A percentile compares a stretch with the other conserved stretches of the same genome.
These are phyloP conservation scores for Zenarchopterus dispar DNA, from an alignment of 2,797 vertebrate genomes.

Conservation along the genomic window DNA sequence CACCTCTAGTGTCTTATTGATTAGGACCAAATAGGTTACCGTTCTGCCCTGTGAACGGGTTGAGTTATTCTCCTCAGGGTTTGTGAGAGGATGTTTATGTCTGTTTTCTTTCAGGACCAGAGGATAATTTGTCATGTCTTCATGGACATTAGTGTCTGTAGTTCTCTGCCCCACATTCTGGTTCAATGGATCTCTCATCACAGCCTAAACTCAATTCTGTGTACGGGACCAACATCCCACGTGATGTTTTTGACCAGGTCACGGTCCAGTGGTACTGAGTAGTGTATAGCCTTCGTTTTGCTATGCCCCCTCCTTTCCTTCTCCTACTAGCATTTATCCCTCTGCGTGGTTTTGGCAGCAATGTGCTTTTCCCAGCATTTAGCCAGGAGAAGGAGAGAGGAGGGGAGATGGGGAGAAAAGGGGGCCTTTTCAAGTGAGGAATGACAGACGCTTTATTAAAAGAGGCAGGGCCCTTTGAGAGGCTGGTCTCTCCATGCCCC, in stretches of 20 bases:
- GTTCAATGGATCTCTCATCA: constrained; percentile 52
- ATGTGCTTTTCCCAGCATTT: constrained; percentile 86
- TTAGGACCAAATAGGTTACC: constrained; percentile 19
- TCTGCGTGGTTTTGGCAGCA: constrained; percentile 82
- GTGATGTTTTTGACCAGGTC: constrained; percentile 77
- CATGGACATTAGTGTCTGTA: constrained; percentile 61
- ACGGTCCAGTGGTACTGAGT: constrained; percentile 72
- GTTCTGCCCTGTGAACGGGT: constrained; percentile 3
- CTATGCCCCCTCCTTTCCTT: constrained; percentile 56
- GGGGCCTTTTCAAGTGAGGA: constrained; percentile 80
- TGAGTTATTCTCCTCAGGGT: constrained; percentile 9
- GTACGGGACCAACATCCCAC: constrained; percentile 60
- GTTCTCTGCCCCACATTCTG: constrained; percentile 47
- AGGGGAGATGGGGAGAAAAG: constrained; percentile 71
- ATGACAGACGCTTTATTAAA: constrained; percentile 86
- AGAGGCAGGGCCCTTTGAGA: constrained; percentile 82
- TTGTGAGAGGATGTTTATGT: constrained; percentile 22
- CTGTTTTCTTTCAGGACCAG: constrained; percentile 41
- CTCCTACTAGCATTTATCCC: constrained; percentile 80
- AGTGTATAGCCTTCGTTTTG: constrained; percentile 67
- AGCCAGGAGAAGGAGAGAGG: constrained; percentile 76
- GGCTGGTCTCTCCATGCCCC: constrained; percentile 66
- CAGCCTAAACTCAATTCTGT: constrained; percentile 56
- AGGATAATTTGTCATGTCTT: constrained; percentile 72
- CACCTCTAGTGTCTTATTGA: constrained; percentile 19